Evolutionary conservation across 2,113 vertebrate genomes (phyloP), one percentile per base, ranked within the genome.

Genomic region (Rana temporaria): DNA sequence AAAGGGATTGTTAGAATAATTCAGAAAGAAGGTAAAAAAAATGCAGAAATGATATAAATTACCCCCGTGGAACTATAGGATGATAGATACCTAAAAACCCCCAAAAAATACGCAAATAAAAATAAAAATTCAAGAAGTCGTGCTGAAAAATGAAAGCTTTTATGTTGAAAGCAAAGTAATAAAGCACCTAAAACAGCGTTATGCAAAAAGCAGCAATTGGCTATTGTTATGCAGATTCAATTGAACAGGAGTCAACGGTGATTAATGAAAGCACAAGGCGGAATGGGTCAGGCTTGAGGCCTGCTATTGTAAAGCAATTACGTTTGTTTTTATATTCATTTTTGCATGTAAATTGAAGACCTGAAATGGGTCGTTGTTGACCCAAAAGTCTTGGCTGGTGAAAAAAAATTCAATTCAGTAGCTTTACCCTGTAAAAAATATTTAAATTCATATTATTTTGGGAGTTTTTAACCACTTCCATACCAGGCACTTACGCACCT

Each of bases 251-350:
- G 60, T 53, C 70, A 75, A 19, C 48, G 67, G 75, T 82, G 71
- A 82, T 82, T 82, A 82, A 82, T 67, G 26, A 42, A 74, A 67
- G 71, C 62, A 67, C 19, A 56, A 53, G 14, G 26, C 24, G 66
- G 42, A 74, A 82, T 59, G 63, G 71, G 80, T 56, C 80, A 82
- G 32, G 26, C 71, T 82, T 42, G 19, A 57, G 71, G 48, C 16
- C 52, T 57, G 60, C 71, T 57, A 66, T 82, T 82, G 67, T 75
- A 38, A 67, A 59, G 63, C 80, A 82, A 82, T 82, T 82, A 82
- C 18, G 53, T 70, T 24, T 57, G 26, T 73, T 57, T 14, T 24
- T 53, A 17, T 69, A 69, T 79, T 69, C 22, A 74, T 74, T 60
- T 56, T 55, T 60, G 17, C 26, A 79, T 79, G 53, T 79, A 69